Evolutionary conservation across 2,797 vertebrate genomes (phyloP).

Genomic region (Mormyrus proboscirostris): DNA sequence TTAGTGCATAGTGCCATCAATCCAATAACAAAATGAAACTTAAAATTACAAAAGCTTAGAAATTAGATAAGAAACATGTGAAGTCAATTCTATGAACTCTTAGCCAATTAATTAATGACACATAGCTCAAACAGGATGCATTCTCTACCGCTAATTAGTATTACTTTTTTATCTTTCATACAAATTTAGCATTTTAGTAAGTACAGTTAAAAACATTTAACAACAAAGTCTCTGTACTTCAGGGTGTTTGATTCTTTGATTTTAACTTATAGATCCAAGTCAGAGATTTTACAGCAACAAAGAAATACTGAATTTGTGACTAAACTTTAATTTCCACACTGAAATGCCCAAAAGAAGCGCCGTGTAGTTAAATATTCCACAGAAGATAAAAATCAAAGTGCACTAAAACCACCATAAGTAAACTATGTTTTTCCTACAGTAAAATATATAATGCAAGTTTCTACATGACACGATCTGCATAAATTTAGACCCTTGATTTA

Average conservation of each 20-base stretch:
- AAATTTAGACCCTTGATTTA: not conserved
- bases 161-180: not conserved
- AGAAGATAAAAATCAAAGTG: not conserved
- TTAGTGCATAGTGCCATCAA: slow-evolving; percentile 22
- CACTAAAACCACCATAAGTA: not conserved
- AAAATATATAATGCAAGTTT: not conserved
- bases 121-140: not conserved
- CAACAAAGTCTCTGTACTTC: not conserved
- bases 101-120: not conserved
- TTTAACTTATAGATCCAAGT: not conserved
- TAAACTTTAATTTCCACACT: not conserved
- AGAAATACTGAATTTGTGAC: not conserved
- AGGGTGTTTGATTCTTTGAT: not conserved
- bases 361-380: not conserved
- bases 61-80: not conserved
- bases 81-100: not conserved
- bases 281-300: not conserved
- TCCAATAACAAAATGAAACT: not conserved
- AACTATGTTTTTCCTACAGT: not conserved
- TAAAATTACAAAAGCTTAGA: not conserved
- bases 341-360: not conserved
- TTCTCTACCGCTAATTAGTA: not conserved
- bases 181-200: not conserved
- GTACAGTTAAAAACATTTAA: not conserved
- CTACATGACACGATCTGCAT: not conserved